Evolutionary conservation across 2,797 vertebrate species (phyloP).

Genomic region (Austrolebias charrua): DNA sequence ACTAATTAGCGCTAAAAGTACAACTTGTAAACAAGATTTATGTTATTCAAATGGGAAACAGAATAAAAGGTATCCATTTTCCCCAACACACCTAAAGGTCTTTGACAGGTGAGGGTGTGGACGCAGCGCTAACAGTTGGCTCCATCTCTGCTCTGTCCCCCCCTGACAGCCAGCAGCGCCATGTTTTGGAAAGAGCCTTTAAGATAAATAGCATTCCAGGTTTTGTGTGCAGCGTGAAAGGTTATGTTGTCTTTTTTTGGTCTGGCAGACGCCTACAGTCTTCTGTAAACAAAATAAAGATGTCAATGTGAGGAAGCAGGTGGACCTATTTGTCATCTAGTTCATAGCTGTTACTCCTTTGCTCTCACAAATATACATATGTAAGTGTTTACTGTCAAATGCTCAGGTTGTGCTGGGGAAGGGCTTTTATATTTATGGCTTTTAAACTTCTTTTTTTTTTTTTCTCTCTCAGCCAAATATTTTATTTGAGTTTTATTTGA

Average conservation of each 20-base stretch:
- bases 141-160: slow-evolving; percentile 15
- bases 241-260: slow-evolving; percentile 70
- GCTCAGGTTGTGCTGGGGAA: background rate
- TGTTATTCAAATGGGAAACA: background rate
- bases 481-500: slow-evolving; percentile 61
- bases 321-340: slow-evolving; percentile 64
- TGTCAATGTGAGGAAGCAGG: slow-evolving; percentile 60
- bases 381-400: slow-evolving; percentile 12
- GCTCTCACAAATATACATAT: slow-evolving; percentile 14
- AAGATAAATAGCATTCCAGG: slow-evolving; percentile 68
- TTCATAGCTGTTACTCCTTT: slow-evolving; percentile 16
- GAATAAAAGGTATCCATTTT: slow-evolving; percentile 7
- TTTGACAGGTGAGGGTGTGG: slow-evolving; percentile 41
- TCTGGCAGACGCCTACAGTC: slow-evolving; percentile 58
- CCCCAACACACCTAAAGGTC: slow-evolving; percentile 8
- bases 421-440: slow-evolving; percentile 9
- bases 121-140: slow-evolving; percentile 26
- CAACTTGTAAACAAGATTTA: slow-evolving; percentile 3
- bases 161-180: slow-evolving; percentile 47
- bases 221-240: slow-evolving; percentile 57
- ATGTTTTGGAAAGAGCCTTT: slow-evolving; percentile 66
- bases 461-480: slow-evolving; percentile 11
- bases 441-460: background rate
- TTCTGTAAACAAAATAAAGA: slow-evolving; percentile 68
- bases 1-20: background rate